Percentiles rank a stretch among this genome's conserved stretches.
Evolutionary conservation across 2,888 invertebrate species (phyloP).

Genomic region (Mesochorus sp.): DNA sequence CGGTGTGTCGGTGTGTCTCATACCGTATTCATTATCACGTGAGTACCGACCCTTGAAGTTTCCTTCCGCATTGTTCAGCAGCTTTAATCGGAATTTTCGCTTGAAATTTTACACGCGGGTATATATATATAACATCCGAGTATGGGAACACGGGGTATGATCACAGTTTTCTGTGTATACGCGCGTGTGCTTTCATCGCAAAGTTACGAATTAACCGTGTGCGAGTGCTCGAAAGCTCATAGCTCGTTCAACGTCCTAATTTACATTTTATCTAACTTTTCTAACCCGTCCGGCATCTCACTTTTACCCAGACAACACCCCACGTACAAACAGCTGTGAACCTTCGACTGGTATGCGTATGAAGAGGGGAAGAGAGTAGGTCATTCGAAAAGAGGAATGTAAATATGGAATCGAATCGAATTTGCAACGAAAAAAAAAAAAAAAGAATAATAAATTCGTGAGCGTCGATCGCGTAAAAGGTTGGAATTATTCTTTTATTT

Average conservation of each 20-base stretch:
- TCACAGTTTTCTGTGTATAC: too few relatives aligned
- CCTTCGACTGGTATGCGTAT: too few relatives aligned
- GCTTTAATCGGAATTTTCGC: constrained; percentile 69
- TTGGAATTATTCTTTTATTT: background rate
- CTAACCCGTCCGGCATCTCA: background rate
- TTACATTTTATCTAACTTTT: constrained; percentile 48
- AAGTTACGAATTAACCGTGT: constrained; percentile 18
- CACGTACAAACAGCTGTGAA: too few relatives aligned
- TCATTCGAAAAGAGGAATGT: too few relatives aligned
- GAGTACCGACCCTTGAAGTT: constrained; percentile 59
- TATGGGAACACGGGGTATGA: too few relatives aligned
- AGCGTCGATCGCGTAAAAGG: background rate
- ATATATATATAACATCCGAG: background rate
- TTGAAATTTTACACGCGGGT: constrained; percentile 68
- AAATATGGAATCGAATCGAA: too few relatives aligned
- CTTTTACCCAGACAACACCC: background rate
- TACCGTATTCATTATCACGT: constrained; percentile 53
- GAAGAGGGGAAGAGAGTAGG: too few relatives aligned
- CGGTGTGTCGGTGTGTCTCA: constrained; percentile 18
- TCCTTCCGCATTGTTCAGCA: constrained; percentile 61
- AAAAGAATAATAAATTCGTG: too few relatives aligned
- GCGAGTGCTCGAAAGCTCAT: constrained; percentile 11
- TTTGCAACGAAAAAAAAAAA: too few relatives aligned
- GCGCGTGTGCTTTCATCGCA: constrained; percentile 6
- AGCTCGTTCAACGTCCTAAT: constrained; percentile 32